phyloP scores from a whole-genome alignment of 2,888 invertebrate genomes.

The Hirtodrosophila duncani region DNA sequence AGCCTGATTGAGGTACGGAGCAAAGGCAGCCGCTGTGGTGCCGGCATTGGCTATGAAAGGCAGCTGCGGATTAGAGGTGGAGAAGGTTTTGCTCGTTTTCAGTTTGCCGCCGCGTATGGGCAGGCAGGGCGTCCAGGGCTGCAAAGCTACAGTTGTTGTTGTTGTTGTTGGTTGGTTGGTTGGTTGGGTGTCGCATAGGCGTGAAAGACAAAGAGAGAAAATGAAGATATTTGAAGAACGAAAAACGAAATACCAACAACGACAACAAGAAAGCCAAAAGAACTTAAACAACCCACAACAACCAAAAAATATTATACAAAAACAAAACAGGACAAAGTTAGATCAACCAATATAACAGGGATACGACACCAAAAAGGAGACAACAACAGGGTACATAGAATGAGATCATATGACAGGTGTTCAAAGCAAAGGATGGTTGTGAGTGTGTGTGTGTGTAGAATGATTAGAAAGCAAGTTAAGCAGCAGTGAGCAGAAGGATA shows the following conservation, averaged over 20 bases:
- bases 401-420: neutral
- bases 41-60: slow-evolving; percentile 75
- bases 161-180: slow-evolving; percentile 35
- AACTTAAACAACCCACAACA: slow-evolving; percentile 35
- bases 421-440: neutral
- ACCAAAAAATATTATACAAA: slow-evolving; percentile 29
- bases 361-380: slow-evolving; percentile 18
- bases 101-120: slow-evolving; percentile 79
- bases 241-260: slow-evolving; percentile 71
- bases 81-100: slow-evolving; percentile 78
- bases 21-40: slow-evolving; percentile 30
- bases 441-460: neutral
- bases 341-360: slow-evolving; percentile 18
- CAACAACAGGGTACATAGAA: slow-evolving; percentile 29
- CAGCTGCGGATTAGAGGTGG: slow-evolving; percentile 79
- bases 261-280: slow-evolving; percentile 40
- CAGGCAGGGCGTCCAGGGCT: slow-evolving; percentile 79
- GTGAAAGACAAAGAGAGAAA: slow-evolving; percentile 72
- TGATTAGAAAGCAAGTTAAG: slow-evolving; percentile 26
- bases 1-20: slow-evolving; percentile 38
- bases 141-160: slow-evolving; percentile 72
- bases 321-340: slow-evolving; percentile 24
- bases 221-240: slow-evolving; percentile 70
- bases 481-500: slow-evolving; percentile 3
- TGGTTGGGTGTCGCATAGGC: slow-evolving; percentile 35